Percentiles rank a stretch among this genome's conserved stretches.
Evolutionary conservation across 2,113 vertebrate species (phyloP).

Genomic region (Perca fluviatilis): DNA sequence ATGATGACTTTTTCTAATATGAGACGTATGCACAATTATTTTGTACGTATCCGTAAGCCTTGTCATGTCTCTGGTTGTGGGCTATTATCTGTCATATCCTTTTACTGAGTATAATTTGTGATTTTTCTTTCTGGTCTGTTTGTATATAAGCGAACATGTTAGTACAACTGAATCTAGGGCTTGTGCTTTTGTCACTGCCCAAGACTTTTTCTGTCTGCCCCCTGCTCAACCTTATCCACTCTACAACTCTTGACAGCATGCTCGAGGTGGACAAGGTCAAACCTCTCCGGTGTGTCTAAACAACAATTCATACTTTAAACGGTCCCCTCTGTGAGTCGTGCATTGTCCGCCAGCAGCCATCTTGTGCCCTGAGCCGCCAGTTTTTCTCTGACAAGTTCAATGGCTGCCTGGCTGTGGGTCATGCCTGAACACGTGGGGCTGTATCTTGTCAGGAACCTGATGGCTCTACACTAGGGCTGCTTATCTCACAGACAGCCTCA

Average conservation of each 20-base stretch:
- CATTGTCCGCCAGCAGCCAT: conserved; percentile 62
- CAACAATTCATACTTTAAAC: conserved; percentile 72
- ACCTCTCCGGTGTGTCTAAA: conserved; percentile 68
- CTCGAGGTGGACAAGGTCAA: conserved; percentile 76
- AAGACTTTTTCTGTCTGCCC: conserved; percentile 45
- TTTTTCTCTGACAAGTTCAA: conserved; percentile 77
- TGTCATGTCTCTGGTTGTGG: conserved; percentile 47
- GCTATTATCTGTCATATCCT: conserved; percentile 58
- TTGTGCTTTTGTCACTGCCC: conserved; percentile 40
- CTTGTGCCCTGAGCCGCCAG: conserved; percentile 63
- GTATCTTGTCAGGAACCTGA: conserved; percentile 77
- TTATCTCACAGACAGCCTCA: conserved; percentile 72
- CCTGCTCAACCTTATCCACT: conserved; percentile 58
- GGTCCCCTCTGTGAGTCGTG: conserved; percentile 36
- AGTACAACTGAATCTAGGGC: conserved; percentile 13
- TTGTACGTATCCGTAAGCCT: conserved; percentile 9
- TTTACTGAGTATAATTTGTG: conserved; percentile 35
- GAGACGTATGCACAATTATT: conserved; percentile 61
- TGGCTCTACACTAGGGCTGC: conserved; percentile 69
- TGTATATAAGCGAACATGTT: conserved; percentile 19
- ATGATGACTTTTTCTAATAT: conserved; percentile 60
- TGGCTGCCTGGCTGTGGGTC: conserved; percentile 72
- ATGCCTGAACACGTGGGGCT: conserved; percentile 68
- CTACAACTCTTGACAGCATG: conserved; percentile 65
- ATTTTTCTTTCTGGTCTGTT: conserved; percentile 35